A percentile compares a stretch with the other conserved stretches of the same genome.
These are phyloP conservation scores for Burhinus oedicnemus DNA, from an alignment of 2,113 vertebrate species.

Conservation along the genomic window DNA sequence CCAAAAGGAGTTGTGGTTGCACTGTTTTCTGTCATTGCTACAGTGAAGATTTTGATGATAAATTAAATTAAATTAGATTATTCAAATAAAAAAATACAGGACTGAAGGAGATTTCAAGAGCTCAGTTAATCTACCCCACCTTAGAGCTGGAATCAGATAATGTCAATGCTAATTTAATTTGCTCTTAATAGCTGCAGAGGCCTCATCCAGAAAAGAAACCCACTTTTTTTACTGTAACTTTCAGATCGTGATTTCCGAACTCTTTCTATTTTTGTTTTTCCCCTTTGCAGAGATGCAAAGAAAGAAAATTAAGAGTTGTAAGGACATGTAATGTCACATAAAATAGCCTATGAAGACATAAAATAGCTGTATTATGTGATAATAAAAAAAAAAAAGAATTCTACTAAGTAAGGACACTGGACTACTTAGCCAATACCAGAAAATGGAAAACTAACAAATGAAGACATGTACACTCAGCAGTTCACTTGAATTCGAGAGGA, in stretches of 20 bases:
- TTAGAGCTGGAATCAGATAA: background rate
- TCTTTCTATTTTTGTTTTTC: background rate
- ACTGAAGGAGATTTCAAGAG: background rate
- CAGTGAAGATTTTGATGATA: slow-evolving; percentile 2
- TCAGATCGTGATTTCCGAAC: background rate
- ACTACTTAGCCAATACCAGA: background rate
- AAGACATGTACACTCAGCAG: background rate
- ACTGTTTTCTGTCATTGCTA: slow-evolving; percentile 41
- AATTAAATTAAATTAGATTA: slow-evolving; percentile 21
- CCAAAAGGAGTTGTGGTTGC: background rate
- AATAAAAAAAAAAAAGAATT: background rate
- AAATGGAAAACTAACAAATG: background rate
- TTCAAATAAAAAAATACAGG: background rate
- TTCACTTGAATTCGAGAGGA: background rate
- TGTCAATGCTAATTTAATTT: background rate
- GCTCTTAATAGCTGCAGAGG: background rate
- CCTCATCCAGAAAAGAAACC: background rate
- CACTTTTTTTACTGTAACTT: background rate
- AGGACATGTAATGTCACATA: background rate
- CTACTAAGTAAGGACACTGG: background rate
- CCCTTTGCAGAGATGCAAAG: background rate
- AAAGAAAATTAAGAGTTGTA: background rate
- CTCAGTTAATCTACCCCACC: background rate
- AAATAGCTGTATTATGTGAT: background rate
- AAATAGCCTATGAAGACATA: background rate